Evolutionary conservation across 1,140 invertebrate species (phyloP).

Genomic region (Drosophila pachea): DNA sequence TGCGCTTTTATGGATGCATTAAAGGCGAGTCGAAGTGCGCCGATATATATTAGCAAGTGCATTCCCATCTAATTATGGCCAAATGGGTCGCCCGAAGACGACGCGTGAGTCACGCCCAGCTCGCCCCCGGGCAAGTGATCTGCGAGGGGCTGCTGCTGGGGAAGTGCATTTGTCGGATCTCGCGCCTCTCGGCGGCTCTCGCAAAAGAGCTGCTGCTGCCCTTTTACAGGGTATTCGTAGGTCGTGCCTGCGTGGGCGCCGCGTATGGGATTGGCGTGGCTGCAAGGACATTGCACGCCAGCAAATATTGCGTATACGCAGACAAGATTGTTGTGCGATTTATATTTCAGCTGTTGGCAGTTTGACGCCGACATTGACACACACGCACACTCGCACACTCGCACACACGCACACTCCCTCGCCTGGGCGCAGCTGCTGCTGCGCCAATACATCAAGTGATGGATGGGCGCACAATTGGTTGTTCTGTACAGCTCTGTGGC

Average conservation of each 20-base stretch:
- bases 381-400: slow-evolving; percentile 19
- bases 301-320: slow-evolving; percentile 43
- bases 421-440: slow-evolving; percentile 16
- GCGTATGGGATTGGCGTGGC: not conserved
- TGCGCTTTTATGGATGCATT: no score
- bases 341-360: slow-evolving; percentile 39
- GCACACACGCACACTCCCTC: not conserved
- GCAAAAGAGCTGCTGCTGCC: no score
- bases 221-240: no score
- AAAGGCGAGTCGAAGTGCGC: no score
- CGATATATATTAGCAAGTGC: no score
- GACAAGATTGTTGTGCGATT: slow-evolving; percentile 39
- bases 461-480: slow-evolving; percentile 40
- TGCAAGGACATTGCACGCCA: slow-evolving; percentile 20
- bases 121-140: no score
- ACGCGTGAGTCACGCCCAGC: no score
- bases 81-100: no score
- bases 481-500: slow-evolving; percentile 10
- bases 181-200: no score
- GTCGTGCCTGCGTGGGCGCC: not conserved
- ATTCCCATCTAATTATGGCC: no score
- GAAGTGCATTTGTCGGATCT: no score
- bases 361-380: slow-evolving; percentile 44
- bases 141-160: no score
- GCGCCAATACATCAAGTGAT: slow-evolving; percentile 38